Evolutionary conservation across 2,113 vertebrate genomes (phyloP), one percentile per base, ranked within the genome.

Genomic region (Callorhinus ursinus): DNA sequence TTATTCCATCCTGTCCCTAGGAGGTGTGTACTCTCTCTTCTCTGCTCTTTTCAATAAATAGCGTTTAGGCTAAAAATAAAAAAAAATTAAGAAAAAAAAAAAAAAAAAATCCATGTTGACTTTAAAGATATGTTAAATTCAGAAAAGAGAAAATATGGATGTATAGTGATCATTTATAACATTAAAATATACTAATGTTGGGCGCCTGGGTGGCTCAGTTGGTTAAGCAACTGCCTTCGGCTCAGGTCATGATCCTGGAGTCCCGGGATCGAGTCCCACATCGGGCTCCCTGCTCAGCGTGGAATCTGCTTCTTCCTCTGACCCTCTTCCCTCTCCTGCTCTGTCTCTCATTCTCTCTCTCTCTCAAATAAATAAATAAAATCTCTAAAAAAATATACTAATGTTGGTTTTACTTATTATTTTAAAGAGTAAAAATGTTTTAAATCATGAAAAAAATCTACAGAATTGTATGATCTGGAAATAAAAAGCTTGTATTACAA

Each of bases 11-110:
- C 22, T 33, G 7, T 57, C 22, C 33, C 1, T 5, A 31, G 4
- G 67, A 49, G 31, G 2, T 61, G 59, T 46, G 19, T 33, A 14
- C 39, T 69, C 26, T 57, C 2, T 42, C 53, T 82, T 69, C n/a
- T 93, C 76, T 61, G 63, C 77, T 95, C 76, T 88, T 92, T 87
- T 95, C 93, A 98, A 97, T 98, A 98, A 98, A 98, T 16, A 67
- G 63, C 69, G 57, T 51, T 84, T 84, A 15, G 7, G 31, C 91
- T 96, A 13, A 39, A 39, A 39, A 39, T 3, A 39, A 39, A 39
- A 39, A 39, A 39, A 51, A 79, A 88, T n/a, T n/a, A n/a, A n/a
- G n/a, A n/a, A n/a, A n/a, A n/a, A 39, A 39, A 39, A 39, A 39
- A 39, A 39, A 39, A 39, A 39, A 51, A 79, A 88, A 88, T 65